Evolutionary conservation across 2,113 vertebrate genomes (phyloP).

Genomic region (Pluvialis apricaria): DNA sequence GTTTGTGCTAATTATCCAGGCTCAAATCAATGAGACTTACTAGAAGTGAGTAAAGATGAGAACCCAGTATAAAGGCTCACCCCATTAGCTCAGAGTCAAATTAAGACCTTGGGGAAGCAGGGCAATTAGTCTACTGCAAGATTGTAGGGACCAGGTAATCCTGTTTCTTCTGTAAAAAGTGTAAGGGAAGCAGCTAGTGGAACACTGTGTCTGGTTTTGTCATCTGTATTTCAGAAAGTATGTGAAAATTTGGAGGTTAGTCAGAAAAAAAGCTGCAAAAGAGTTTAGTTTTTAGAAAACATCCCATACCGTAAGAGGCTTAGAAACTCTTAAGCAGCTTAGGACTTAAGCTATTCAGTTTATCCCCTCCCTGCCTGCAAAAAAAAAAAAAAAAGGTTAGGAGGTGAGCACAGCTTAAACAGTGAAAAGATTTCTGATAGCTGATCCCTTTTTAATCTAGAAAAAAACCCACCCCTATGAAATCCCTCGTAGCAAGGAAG

Average conservation of each 20-base stretch:
- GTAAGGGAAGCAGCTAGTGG: background rate
- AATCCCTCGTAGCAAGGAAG: background rate
- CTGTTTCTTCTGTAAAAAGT: background rate
- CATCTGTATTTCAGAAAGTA: background rate
- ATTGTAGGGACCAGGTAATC: background rate
- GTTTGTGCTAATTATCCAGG: background rate
- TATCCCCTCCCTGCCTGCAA: background rate
- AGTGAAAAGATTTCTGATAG: constrained; percentile 29
- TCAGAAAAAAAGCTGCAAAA: background rate
- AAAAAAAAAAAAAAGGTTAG: background rate
- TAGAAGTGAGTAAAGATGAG: background rate
- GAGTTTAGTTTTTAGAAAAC: constrained; percentile 9
- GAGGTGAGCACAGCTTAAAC: background rate
- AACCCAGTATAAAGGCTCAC: background rate
- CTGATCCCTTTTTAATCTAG: constrained; percentile 12
- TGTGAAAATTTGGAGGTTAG: background rate
- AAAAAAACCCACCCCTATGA: background rate
- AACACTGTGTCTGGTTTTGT: background rate
- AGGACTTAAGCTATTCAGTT: background rate
- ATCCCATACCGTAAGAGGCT: background rate
- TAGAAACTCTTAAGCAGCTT: constrained; percentile 52
- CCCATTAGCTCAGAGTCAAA: background rate
- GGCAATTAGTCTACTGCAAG: background rate
- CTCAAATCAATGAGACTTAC: background rate
- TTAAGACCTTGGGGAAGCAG: background rate